Evolutionary conservation across 2,797 vertebrate species (phyloP).

Genomic region (Neoniphon sammara): DNA sequence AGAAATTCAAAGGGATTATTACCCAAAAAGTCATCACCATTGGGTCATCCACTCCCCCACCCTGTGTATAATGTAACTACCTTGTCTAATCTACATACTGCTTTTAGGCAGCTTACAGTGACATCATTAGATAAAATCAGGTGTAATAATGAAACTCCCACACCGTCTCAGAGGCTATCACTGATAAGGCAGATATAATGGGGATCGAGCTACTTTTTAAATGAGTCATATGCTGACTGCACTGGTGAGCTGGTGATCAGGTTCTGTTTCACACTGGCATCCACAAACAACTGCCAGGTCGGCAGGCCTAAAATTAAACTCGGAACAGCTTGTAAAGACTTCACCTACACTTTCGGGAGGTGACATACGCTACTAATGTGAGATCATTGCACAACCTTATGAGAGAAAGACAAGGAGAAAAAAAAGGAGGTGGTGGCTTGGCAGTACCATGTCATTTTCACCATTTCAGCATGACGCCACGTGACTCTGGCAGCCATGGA

Average conservation of each 20-base stretch:
- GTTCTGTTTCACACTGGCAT: slow-evolving; percentile 16
- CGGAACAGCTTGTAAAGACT: not conserved
- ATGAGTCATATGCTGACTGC: not conserved
- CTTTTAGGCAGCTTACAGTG: too few relatives aligned
- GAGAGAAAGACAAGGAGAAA: not conserved
- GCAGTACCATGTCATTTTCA: not conserved
- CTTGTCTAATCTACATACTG: too few relatives aligned
- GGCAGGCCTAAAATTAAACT: slow-evolving; percentile 22
- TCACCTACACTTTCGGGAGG: not conserved
- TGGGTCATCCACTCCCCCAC: too few relatives aligned
- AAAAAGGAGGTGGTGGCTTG: too few relatives aligned
- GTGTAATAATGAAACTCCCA: too few relatives aligned
- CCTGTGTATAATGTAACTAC: too few relatives aligned
- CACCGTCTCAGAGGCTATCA: not conserved
- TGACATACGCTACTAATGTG: not conserved
- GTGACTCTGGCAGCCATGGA: not conserved
- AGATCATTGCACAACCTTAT: not conserved
- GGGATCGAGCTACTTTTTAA: not conserved
- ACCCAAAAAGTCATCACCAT: too few relatives aligned
- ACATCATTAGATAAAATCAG: too few relatives aligned
- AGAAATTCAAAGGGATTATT: too few relatives aligned
- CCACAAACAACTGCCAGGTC: not conserved
- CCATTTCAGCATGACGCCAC: too few relatives aligned
- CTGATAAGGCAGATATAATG: not conserved
- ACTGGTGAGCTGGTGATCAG: not conserved